Conservation (phyloP, 1,140 invertebrate species). For the Aphis craccivora region DNA sequence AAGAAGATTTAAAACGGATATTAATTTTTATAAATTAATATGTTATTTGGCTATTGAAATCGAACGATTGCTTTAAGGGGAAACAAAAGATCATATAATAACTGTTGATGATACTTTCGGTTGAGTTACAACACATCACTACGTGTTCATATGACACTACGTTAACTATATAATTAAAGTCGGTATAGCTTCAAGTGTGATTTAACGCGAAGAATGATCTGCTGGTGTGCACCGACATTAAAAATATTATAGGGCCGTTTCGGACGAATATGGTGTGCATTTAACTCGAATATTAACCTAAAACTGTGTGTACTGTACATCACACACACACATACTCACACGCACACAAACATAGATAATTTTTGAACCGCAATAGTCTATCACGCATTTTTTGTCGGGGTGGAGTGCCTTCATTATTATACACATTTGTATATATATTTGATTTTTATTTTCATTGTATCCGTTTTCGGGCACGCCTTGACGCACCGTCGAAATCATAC, state of each 20-base stretch:
- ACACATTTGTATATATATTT: not conserved
- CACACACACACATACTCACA: not conserved
- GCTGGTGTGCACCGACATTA: not conserved
- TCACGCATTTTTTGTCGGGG: constrained; percentile 28
- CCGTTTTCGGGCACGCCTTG: constrained; percentile 56
- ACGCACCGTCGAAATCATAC: constrained; percentile 10
- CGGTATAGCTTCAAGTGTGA: not conserved
- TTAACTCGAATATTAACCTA: no score
- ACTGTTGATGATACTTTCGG: not conserved
- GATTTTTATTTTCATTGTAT: constrained; percentile 30
- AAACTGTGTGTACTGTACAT: no score
- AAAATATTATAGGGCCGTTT: not conserved
- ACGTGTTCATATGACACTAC: not conserved
- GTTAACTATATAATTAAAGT: not conserved
- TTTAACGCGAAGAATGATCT: not conserved
- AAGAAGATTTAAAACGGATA: no score
- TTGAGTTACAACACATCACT: not conserved
- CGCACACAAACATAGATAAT: not conserved
- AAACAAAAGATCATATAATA: not conserved
- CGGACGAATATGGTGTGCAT: not conserved
- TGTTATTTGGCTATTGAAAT: no score
- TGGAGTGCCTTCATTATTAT: not conserved
- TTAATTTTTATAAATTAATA: no score
- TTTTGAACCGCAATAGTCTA: not conserved
- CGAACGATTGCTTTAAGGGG: not conserved